phyloP scores from a whole-genome alignment of 2,888 invertebrate species.

The Conchocele bisecta region DNA sequence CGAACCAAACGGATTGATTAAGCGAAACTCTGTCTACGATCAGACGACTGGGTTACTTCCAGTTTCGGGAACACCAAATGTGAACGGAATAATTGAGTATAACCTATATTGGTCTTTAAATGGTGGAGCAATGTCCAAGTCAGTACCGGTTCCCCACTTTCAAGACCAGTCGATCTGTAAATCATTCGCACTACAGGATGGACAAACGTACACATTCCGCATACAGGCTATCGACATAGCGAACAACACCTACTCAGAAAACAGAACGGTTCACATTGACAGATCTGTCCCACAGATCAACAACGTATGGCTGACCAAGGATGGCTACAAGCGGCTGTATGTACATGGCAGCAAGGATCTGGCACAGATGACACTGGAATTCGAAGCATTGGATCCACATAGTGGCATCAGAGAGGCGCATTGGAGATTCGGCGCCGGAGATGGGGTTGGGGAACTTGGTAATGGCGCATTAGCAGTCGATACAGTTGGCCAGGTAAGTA shows the following conservation, averaged over 20 bases:
- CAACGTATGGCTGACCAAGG: constrained; percentile 50
- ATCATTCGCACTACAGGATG: constrained; percentile 39
- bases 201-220: constrained; percentile 41
- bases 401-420: constrained; percentile 57
- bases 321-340: constrained; percentile 43
- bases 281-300: constrained; percentile 42
- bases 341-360: constrained; percentile 62
- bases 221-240: constrained; percentile 57
- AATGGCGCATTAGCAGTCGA: too few relatives aligned
- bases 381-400: constrained; percentile 60
- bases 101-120: too few relatives aligned
- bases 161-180: constrained; percentile 41
- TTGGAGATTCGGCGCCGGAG: constrained; percentile 60
- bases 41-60: constrained; percentile 54
- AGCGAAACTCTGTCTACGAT: too few relatives aligned
- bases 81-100: constrained; percentile 51
- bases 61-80: constrained; percentile 53
- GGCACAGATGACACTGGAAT: constrained; percentile 54
- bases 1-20: constrained; percentile 14
- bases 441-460: too few relatives aligned
- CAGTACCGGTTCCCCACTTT: constrained; percentile 43
- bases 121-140: too few relatives aligned
- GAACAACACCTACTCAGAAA: constrained; percentile 40
- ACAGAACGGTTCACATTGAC: constrained; percentile 45
- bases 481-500: too few relatives aligned